Evolutionary conservation across 2,113 vertebrate species (phyloP), one percentile per base, ranked within the genome.

Genomic region (Gavia stellata): DNA sequence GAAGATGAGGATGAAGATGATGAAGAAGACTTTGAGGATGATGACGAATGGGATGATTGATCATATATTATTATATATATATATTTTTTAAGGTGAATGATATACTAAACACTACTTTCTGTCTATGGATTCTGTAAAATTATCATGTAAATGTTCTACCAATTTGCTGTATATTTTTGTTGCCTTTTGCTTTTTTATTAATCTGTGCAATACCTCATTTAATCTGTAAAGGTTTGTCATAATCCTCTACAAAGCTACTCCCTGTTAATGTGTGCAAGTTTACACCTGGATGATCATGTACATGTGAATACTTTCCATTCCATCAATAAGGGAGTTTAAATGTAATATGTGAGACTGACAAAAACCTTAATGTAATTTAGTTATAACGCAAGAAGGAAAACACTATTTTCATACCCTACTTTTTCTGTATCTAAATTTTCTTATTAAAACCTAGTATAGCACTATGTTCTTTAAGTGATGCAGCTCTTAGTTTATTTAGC

Each of bases 21-120:
- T 4, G 99, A 99, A 21, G 99, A 99, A 97, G 99, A 99, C 97
- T 99, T 99, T 97, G 99, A 99, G 85, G 99, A 99, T 40, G 99
- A 99, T n/a, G 99, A 99, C 7, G 99, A 99, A 98, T 99, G 99
- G 99, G 99, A 99, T 75, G 99, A 99, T 98, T 99, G 99, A 98
- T 94, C 95, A 96, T 96, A 96, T 98, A 97, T 96, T 97, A 98
- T 98, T 97, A 97, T 98, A 98, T 98, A 96, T 97, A 98, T 98
- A 97, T 98, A 65, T 98, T 98, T 98, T 98, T 98, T 98, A 98
- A 98, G 98, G 98, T 98, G 98, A 98, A 97, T 97, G 97, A 98
- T 97, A 99, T 98, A 98, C 98, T 99, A 99, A 98, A 99, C 98
- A 98, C 97, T 98, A 97, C 98, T 98, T 98, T 98, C 98, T 99